These are phyloP conservation scores for Drosophila kambysellisi DNA, from an alignment of 2,888 invertebrate genomes.

Conservation along the genomic window DNA sequence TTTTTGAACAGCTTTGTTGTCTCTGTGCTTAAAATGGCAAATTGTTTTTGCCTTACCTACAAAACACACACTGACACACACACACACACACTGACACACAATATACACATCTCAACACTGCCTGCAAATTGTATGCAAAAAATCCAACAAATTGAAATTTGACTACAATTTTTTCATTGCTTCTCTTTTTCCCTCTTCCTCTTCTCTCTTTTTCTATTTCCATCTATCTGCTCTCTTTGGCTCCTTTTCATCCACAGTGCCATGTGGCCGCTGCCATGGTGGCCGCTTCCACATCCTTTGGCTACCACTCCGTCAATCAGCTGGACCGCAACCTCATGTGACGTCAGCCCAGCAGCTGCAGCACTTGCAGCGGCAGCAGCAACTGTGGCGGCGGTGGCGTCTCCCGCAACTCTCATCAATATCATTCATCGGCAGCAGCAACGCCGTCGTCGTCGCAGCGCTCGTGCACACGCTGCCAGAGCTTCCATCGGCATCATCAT, in stretches of 20 bases:
- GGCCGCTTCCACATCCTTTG: conserved; percentile 85
- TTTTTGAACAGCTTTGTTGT: conserved; percentile 58
- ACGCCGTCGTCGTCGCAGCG: conserved; percentile 76
- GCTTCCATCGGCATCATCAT: conserved; percentile 84
- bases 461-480: conserved; percentile 83
- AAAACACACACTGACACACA: conserved; percentile 25
- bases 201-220: not conserved
- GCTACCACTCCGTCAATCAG: conserved; percentile 85
- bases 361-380: conserved; percentile 85
- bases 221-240: not conserved
- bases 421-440: conserved; percentile 68
- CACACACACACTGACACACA: conserved; percentile 28
- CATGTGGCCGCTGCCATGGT: conserved; percentile 85
- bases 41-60: conserved; percentile 51
- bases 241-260: conserved; percentile 74
- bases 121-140: conserved; percentile 66
- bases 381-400: conserved; percentile 80
- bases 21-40: conserved; percentile 58
- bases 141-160: conserved; percentile 38
- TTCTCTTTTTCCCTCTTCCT: conserved; percentile 11
- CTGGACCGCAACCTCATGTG: conserved; percentile 85
- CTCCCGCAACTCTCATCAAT: conserved; percentile 67
- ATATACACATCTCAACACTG: conserved; percentile 57
- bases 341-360: conserved; percentile 85
- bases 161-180: conserved; percentile 45